Evolutionary conservation across 2,113 vertebrate species (phyloP).

Genomic region (Montifringilla adamsi): DNA sequence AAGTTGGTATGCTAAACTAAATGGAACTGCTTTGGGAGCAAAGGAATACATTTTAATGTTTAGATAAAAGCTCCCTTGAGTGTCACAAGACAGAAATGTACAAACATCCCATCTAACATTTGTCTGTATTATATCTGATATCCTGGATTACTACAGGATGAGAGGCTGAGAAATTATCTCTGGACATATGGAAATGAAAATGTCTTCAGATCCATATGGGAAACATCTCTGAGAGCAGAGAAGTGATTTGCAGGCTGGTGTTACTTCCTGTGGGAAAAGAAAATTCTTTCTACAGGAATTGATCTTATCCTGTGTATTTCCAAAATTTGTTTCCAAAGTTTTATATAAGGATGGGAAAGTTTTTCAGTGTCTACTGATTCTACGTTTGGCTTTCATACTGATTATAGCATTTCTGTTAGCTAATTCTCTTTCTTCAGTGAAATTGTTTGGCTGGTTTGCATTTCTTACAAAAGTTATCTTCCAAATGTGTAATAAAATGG

Average conservation of each 20-base stretch:
- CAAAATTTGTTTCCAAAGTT: neutral
- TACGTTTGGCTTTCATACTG: neutral
- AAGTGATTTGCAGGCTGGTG: neutral
- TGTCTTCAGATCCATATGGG: conserved; percentile 10
- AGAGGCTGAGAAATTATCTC: conserved; percentile 17
- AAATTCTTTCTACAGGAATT: neutral
- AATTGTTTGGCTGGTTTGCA: neutral
- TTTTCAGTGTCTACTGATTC: neutral
- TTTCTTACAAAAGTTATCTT: neutral
- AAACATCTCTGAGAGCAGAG: conserved; percentile 2
- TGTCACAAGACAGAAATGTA: neutral
- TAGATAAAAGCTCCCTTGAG: neutral
- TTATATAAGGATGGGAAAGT: neutral
- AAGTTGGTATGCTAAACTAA: neutral
- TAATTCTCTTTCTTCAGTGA: neutral
- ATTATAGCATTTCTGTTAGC: neutral
- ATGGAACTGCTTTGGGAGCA: neutral
- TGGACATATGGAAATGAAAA: conserved; percentile 12
- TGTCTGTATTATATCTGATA: neutral
- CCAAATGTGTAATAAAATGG: neutral
- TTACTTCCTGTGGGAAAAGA: conserved; percentile 11
- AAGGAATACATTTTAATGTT: neutral
- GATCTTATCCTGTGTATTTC: neutral
- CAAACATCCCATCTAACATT: neutral
- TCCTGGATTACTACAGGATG: neutral